These are phyloP conservation scores for Raja brachyura DNA, from an alignment of 2,113 vertebrate species.

Conservation along the genomic window DNA sequence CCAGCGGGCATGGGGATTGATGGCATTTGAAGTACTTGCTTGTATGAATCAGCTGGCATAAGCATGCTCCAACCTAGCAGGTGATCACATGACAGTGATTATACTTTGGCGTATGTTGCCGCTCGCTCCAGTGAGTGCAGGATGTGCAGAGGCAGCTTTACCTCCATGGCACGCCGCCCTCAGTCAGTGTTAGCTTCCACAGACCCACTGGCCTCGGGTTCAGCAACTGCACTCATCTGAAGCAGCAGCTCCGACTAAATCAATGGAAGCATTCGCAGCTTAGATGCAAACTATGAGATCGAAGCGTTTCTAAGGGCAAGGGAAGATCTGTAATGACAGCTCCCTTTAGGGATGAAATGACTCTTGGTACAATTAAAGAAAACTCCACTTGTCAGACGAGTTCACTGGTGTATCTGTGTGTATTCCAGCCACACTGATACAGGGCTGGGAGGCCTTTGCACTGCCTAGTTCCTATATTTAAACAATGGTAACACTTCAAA, in stretches of 20 bases:
- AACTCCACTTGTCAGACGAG: not conserved
- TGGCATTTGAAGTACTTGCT: not conserved
- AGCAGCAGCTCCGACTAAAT: not conserved
- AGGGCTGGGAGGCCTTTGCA: not conserved
- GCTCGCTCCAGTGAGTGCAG: not conserved
- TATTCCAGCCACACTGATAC: not conserved
- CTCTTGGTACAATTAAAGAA: conserved; percentile 7
- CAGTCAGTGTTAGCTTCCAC: conserved; percentile 8
- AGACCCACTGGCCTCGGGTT: not conserved
- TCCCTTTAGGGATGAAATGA: not conserved
- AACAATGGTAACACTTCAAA: too few species aligned
- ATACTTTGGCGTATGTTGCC: not conserved
- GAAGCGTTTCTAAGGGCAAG: not conserved
- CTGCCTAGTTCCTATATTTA: not conserved
- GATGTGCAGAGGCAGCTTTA: not conserved
- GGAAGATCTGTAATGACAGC: not conserved
- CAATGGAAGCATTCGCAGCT: not conserved
- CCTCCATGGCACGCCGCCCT: not conserved
- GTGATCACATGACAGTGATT: conserved; percentile 6
- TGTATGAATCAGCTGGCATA: not conserved
- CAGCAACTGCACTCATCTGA: not conserved
- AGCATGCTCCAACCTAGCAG: not conserved
- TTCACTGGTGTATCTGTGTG: not conserved
- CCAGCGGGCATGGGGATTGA: not conserved
- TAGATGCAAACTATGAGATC: not conserved